Evolutionary conservation across 2,888 invertebrate species (phyloP).

Genomic region (Oscheius myriophilus): DNA sequence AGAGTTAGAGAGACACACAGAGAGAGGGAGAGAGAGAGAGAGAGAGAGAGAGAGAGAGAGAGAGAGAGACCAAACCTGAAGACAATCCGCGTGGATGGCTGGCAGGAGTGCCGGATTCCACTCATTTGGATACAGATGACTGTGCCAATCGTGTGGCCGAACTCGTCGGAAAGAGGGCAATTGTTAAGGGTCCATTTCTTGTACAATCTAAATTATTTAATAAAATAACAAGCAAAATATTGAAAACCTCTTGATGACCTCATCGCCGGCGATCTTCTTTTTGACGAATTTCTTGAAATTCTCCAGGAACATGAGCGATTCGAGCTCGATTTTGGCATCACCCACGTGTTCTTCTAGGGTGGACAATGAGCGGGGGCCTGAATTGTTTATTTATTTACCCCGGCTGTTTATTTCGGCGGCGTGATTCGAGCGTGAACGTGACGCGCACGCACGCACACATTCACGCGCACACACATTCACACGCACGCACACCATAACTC

Average conservation of each 20-base stretch:
- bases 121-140: constrained; percentile 53
- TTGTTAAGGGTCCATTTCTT: constrained; percentile 38
- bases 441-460: too few species aligned
- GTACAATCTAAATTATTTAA: constrained; percentile 23
- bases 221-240: not conserved
- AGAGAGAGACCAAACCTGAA: constrained; percentile 25
- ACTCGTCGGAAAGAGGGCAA: constrained; percentile 35
- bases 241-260: constrained; percentile 10
- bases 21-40: too few species aligned
- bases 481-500: too few species aligned
- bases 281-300: constrained; percentile 12
- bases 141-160: constrained; percentile 43
- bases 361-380: constrained; percentile 11
- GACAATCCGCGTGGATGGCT: constrained; percentile 44
- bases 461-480: too few species aligned
- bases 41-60: too few species aligned
- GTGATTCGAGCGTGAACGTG: too few species aligned
- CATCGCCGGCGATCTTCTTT: constrained; percentile 4
- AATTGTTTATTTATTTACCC: not conserved
- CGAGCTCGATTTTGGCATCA: not conserved
- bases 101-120: constrained; percentile 51
- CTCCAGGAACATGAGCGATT: constrained; percentile 7
- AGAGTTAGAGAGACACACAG: not conserved
- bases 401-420: too few species aligned
- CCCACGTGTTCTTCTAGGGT: constrained; percentile 6